Conservation (phyloP, 2,113 vertebrate species). For the Ranitomeya variabilis region DNA sequence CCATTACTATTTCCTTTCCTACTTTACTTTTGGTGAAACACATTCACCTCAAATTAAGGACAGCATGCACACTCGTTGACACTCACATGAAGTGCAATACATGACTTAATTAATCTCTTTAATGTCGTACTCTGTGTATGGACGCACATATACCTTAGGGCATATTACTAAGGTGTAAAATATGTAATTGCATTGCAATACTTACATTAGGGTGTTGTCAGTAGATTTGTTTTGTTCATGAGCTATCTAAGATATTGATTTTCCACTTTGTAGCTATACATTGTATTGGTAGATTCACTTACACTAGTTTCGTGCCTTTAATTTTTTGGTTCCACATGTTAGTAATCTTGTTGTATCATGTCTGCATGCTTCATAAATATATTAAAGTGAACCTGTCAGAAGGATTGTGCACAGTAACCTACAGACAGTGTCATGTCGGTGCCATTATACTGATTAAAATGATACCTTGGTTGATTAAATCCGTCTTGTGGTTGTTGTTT, state of each 20-base stretch:
- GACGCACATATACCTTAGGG: conserved; percentile 18
- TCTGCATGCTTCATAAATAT: background rate
- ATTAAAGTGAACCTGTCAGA: no score
- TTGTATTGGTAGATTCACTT: background rate
- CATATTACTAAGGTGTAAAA: conserved; percentile 46
- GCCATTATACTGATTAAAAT: no score
- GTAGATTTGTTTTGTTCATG: conserved; percentile 5
- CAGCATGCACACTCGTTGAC: background rate
- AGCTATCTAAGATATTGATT: conserved; percentile 21
- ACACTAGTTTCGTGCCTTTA: background rate
- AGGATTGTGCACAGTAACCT: no score
- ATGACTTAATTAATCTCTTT: conserved; percentile 25
- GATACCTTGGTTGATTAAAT: no score
- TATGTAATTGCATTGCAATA: conserved; percentile 26
- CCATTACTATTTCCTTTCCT: background rate
- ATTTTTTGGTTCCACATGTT: background rate
- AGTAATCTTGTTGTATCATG: background rate
- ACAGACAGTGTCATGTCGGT: no score
- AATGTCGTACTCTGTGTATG: conserved; percentile 1
- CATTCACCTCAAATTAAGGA: conserved; percentile 34
- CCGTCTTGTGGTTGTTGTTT: no score
- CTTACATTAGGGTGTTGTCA: conserved; percentile 40
- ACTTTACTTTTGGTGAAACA: background rate
- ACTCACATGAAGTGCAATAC: background rate
- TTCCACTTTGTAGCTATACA: background rate